Conservation (phyloP, 2,113 vertebrate genomes). For the Leptosomus discolor region DNA sequence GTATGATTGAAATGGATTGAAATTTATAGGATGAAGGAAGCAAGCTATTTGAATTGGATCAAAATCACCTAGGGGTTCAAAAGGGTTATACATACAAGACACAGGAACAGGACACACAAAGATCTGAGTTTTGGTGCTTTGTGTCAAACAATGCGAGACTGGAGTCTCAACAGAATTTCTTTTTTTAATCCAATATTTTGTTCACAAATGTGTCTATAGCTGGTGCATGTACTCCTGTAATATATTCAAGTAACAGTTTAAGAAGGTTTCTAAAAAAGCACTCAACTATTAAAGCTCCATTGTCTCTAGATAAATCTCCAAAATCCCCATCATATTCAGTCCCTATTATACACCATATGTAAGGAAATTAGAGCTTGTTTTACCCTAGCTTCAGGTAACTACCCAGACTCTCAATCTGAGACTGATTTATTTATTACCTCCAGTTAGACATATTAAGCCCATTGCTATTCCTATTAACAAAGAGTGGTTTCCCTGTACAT, state of each 20-base stretch:
- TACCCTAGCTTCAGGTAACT: neutral
- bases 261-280: neutral
- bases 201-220: neutral
- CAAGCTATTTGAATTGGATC: constrained; percentile 12
- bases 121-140: neutral
- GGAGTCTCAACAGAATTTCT: neutral
- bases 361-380: neutral
- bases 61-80: neutral
- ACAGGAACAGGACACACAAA: neutral
- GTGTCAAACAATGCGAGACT: neutral
- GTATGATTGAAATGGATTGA: neutral
- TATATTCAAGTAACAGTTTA: neutral
- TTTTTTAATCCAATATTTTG: neutral
- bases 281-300: neutral
- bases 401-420: constrained; percentile 2
- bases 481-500: constrained; percentile 24
- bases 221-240: neutral
- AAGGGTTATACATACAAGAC: neutral
- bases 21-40: neutral
- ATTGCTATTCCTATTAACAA: constrained; percentile 42
- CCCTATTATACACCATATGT: neutral
- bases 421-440: constrained; percentile 34
- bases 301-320: neutral
- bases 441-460: constrained; percentile 52
- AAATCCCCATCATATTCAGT: neutral